phyloP scores from a whole-genome alignment of 2,113 vertebrate species.

The Chionodraco myersi region DNA sequence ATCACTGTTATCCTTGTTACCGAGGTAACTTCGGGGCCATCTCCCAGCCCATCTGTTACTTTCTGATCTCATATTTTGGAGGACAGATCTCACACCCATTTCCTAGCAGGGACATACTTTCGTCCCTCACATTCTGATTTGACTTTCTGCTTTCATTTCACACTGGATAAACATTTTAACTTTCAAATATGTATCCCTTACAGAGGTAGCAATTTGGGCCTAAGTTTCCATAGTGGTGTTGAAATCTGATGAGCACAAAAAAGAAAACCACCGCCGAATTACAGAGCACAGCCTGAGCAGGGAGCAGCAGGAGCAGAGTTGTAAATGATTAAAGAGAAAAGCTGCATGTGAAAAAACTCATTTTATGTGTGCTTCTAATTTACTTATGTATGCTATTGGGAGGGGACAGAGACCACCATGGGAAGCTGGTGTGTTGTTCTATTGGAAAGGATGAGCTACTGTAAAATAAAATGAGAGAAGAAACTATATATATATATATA shows the following conservation, averaged over 20 bases:
- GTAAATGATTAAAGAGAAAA: slow-evolving; percentile 68
- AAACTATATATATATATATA: slow-evolving; percentile 30
- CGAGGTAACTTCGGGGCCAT: slow-evolving; percentile 62
- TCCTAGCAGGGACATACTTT: not conserved
- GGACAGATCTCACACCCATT: slow-evolving; percentile 33
- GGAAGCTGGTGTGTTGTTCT: slow-evolving; percentile 21
- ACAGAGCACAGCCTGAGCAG: slow-evolving; percentile 55
- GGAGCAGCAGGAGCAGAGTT: slow-evolving; percentile 53
- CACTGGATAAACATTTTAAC: slow-evolving; percentile 57
- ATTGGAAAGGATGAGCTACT: slow-evolving; percentile 27
- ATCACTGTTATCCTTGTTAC: slow-evolving; percentile 74
- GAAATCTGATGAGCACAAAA: slow-evolving; percentile 69
- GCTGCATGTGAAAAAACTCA: slow-evolving; percentile 45
- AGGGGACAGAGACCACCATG: slow-evolving; percentile 1
- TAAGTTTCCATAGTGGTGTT: slow-evolving; percentile 51
- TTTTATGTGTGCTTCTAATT: slow-evolving; percentile 54
- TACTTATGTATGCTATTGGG: slow-evolving; percentile 37
- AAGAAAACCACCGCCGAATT: slow-evolving; percentile 63
- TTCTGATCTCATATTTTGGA: slow-evolving; percentile 54
- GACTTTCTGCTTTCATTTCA: slow-evolving; percentile 43
- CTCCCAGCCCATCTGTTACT: slow-evolving; percentile 75
- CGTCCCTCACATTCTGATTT: slow-evolving; percentile 24
- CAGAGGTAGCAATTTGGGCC: slow-evolving; percentile 66
- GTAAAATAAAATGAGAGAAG: slow-evolving; percentile 32
- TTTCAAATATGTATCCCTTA: slow-evolving; percentile 48